Conservation (phyloP, 2,888 invertebrate genomes). For the Charanyca ferruginea region DNA sequence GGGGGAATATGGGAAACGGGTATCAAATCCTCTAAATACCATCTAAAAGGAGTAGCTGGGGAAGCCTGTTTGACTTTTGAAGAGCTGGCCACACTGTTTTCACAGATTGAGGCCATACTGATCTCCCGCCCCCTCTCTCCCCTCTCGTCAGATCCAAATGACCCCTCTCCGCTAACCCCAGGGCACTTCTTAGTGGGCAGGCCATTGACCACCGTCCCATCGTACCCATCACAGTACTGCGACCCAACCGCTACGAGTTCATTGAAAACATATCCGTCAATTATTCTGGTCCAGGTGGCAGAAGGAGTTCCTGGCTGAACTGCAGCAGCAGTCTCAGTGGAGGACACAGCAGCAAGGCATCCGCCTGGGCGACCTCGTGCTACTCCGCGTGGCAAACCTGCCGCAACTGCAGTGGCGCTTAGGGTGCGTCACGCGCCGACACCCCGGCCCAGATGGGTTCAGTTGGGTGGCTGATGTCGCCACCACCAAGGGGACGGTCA, state of each 20-base stretch:
- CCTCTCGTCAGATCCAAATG: slow-evolving; percentile 3
- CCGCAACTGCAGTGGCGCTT: background rate
- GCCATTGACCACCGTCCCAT: slow-evolving; percentile 11
- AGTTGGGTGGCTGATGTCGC: background rate
- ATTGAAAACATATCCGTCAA: background rate
- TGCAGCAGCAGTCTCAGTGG: slow-evolving; percentile 10
- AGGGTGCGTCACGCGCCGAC: background rate
- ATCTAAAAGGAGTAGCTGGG: too few species aligned
- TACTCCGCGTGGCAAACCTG: background rate
- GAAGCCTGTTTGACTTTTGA: too few species aligned
- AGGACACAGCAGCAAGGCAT: slow-evolving; percentile 1
- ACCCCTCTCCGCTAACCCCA: background rate
- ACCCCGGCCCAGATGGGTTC: background rate
- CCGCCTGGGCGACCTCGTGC: background rate
- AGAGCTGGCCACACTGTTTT: too few species aligned
- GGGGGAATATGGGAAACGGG: slow-evolving; percentile 13
- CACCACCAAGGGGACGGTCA: background rate
- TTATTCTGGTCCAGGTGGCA: slow-evolving; percentile 16
- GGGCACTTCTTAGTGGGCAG: slow-evolving; percentile 11
- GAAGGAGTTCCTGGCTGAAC: slow-evolving; percentile 2
- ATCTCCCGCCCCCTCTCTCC: background rate
- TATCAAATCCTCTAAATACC: slow-evolving; percentile 8
- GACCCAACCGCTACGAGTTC: too few species aligned
- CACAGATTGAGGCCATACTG: too few species aligned
- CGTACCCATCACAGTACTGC: slow-evolving; percentile 2